Evolutionary conservation across 2,888 invertebrate genomes (phyloP), one percentile per base, ranked within the genome.

Genomic region (Nomada fabriciana): DNA sequence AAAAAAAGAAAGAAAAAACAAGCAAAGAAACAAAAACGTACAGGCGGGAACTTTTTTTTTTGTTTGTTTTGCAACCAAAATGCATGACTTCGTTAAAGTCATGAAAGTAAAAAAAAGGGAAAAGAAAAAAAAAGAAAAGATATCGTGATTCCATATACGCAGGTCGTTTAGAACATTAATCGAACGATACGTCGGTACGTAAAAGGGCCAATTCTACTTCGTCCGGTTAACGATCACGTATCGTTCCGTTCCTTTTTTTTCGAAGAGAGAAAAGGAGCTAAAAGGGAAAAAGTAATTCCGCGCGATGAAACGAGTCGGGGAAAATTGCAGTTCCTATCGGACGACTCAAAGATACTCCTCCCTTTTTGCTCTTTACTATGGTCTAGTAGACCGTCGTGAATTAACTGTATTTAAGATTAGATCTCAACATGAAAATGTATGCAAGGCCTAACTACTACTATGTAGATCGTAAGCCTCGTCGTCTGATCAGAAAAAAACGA

Each of bases 361-460:
- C 87, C 85, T 89, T 89, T 90, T 88, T 78, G 86, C 88, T 89
- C 85, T 87, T 89, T 82, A 60, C 76, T 9, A 70, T 83, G 76
- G 80, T 78, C 81, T 83, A 86, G 73, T 76, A 83, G 84, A 86
- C 84, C 87, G 76, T 85, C 88, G 80, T 87, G 84, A 86, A 88
- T 82, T 85, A 89, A 86, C 79, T 88, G 82, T 89, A 89, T 90
- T 90, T 88, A 89, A 89, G 88, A 89, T 90, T 89, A 90, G 90
- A 91, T 91, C 90, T 90, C 89, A 91, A 89, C 86, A 89, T 87
- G 88, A 87, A 89, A 88, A 88, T 89, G 89, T 88, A 90, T 89
- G 88, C 90, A 91, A 91, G 92, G 92, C 92, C 92, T 92, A 92
- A 92, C 84, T 88, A 90, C 85, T 86, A 88, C 87, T 87, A 81